phyloP scores from a whole-genome alignment of 2,888 invertebrate genomes.

The Pedicia rivosa region DNA sequence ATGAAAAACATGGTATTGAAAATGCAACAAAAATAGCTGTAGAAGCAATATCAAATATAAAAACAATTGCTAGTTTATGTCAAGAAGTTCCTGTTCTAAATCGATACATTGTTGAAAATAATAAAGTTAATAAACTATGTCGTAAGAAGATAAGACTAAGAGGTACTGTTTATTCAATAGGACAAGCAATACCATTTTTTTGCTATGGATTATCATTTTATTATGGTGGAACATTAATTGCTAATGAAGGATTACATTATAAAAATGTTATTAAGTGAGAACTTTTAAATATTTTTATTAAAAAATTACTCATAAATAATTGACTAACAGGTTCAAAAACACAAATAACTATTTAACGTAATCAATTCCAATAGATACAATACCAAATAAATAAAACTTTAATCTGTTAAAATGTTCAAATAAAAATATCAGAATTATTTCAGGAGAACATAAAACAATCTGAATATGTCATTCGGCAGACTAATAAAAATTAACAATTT shows the following conservation, averaged over 20 bases:
- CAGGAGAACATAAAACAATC: too few species aligned
- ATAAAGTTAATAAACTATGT: conserved; percentile 33
- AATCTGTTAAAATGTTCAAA: too few species aligned
- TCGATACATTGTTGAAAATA: conserved; percentile 41
- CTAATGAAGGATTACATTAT: conserved; percentile 42
- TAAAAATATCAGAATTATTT: too few species aligned
- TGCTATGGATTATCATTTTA: conserved; percentile 55
- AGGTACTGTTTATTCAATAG: conserved; percentile 52
- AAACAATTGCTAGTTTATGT: conserved; percentile 49
- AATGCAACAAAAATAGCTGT: conserved; percentile 54
- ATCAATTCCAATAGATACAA: too few species aligned
- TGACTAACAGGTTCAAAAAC: too few species aligned
- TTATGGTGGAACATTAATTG: conserved; percentile 55
- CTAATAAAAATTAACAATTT: too few species aligned
- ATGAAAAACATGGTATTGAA: conserved; percentile 47
- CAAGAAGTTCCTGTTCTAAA: conserved; percentile 42
- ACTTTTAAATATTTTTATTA: too few species aligned
- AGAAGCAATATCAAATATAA: conserved; percentile 55
- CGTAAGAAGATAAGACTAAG: conserved; percentile 41
- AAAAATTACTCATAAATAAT: too few species aligned
- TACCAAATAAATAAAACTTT: too few species aligned
- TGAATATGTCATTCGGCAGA: too few species aligned
- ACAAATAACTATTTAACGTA: too few species aligned
- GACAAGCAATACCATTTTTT: conserved; percentile 53
- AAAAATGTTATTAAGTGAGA: conserved; percentile 57